A percentile compares a stretch with the other conserved stretches of the same genome.
These are phyloP conservation scores for Psix sp. DNA, from an alignment of 1,140 invertebrate genomes.

Conservation along the genomic window DNA sequence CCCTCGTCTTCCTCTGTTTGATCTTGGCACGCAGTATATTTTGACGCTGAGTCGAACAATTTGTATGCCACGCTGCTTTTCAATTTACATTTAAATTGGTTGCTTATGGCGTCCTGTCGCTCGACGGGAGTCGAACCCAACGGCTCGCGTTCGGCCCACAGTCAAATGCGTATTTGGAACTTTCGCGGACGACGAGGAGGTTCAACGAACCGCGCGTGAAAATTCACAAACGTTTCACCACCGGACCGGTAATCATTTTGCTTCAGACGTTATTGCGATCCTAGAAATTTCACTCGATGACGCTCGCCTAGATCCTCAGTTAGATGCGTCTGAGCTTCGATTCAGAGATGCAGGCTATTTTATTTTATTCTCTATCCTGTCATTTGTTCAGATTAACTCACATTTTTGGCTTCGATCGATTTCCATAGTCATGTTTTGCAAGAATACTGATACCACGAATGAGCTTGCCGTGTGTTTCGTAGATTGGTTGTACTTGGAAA, in stretches of 20 bases:
- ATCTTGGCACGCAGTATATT: constrained; percentile 77
- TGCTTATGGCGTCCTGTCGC: constrained; percentile 77
- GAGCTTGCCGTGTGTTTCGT: too few relatives aligned
- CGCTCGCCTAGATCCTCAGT: too few relatives aligned
- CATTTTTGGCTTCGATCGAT: too few relatives aligned
- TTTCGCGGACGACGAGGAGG: constrained; percentile 55
- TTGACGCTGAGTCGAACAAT: constrained; percentile 78
- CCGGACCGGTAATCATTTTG: constrained; percentile 28
- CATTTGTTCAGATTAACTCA: too few relatives aligned
- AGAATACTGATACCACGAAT: too few relatives aligned
- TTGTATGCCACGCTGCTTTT: constrained; percentile 78
- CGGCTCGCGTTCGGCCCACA: constrained; percentile 67
- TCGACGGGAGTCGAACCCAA: constrained; percentile 74
- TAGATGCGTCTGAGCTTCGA: too few relatives aligned
- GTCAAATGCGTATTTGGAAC: constrained; percentile 67
- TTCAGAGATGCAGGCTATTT: too few relatives aligned
- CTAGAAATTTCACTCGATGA: constrained; percentile 21
- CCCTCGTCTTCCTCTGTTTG: constrained; percentile 74
- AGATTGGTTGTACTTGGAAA: too few relatives aligned
- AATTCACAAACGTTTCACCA: constrained; percentile 40
- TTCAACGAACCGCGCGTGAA: constrained; percentile 65
- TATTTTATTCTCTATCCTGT: too few relatives aligned
- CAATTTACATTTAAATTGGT: constrained; percentile 79
- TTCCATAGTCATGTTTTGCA: too few relatives aligned
- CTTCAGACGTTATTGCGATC: constrained; percentile 5